Base-by-base conservation (phyloP, 1,140 invertebrate species). In the Ooceraea biroi region DNA sequence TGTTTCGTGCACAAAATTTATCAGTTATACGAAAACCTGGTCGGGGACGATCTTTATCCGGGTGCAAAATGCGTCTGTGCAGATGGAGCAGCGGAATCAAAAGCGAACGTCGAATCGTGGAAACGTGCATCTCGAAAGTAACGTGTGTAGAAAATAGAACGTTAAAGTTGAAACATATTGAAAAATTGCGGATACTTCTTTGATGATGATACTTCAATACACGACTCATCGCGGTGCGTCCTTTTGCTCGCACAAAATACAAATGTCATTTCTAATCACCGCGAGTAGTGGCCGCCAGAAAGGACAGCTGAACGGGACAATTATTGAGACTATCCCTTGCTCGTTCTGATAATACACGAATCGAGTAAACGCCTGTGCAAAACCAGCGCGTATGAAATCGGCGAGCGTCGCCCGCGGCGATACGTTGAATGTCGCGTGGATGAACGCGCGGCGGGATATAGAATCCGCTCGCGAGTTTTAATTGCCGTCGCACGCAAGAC, bases 381-480 rank as follows among this genome's bases (percentile, higher is more conserved):
- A n/a, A n/a, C n/a, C n/a, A n/a, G n/a, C 52, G n/a, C 52, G 57
- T 19, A 25, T 57, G 22, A 52, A 48, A 86, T 68, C 52, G 66
- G 12, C 30, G 14, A 12, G 30, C 36, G 25, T 48, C 22, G 63
- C n/a, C 41, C 11, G 11, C 36, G 12, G 41, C 65, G 25, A 22
- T 17, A 1, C 41, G 36, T 36, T 36, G 36, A 61, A 36, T 63
- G 41, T 52, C 12, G 55, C 36, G 63, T 11, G 65, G 25, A 19
- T 27, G 65, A 65, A 65, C 22, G 25, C 10, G 30, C 1, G 12
- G 27, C 19, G 41, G 60, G 63, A 84, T 66, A 83, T 22, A 57
- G 66, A 57, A 84, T 77, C 84, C 58, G 19, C 76, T 74, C 78
- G 36, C 36, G 72, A 90, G 89, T 90, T 90, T 90, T 86, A 90